Conservation (phyloP, 35 echinoderm and acorn worm species). For the Lytechinus pictus region DNA sequence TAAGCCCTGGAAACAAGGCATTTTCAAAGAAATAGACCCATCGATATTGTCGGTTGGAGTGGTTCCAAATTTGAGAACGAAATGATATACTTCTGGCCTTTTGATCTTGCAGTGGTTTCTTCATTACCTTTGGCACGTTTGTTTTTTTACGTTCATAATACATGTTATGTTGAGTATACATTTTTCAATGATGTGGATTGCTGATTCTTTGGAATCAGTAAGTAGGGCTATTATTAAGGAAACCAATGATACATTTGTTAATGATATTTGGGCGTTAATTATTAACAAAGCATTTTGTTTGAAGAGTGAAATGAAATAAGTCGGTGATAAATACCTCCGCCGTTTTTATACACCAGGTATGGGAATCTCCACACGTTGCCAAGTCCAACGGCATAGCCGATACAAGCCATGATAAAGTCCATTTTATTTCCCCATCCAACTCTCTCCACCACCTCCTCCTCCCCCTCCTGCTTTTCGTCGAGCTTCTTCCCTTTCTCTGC, state of each 20-base stretch:
- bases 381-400: constrained; percentile 71
- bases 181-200: too few relatives aligned
- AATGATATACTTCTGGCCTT: background rate
- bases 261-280: too few relatives aligned
- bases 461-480: background rate
- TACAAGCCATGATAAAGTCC: constrained; percentile 80
- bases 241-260: too few relatives aligned
- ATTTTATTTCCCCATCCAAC: constrained; percentile 68
- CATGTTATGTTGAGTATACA: too few relatives aligned
- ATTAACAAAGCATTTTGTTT: too few relatives aligned
- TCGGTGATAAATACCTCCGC: constrained; percentile 60
- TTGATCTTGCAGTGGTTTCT: background rate
- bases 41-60: background rate
- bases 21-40: too few relatives aligned
- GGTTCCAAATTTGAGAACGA: background rate
- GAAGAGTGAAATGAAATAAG: too few relatives aligned
- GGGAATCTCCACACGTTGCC: constrained; percentile 80
- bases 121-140: too few relatives aligned
- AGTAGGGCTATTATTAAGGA: too few relatives aligned
- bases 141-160: too few relatives aligned
- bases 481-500: constrained; percentile 17
- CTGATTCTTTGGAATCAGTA: too few relatives aligned
- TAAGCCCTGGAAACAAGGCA: too few relatives aligned
- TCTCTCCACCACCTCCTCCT: constrained; percentile 38
- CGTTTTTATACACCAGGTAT: constrained; percentile 67